phyloP scores from a whole-genome alignment of 2,113 vertebrate species.

The Actenoides hombroni region DNA sequence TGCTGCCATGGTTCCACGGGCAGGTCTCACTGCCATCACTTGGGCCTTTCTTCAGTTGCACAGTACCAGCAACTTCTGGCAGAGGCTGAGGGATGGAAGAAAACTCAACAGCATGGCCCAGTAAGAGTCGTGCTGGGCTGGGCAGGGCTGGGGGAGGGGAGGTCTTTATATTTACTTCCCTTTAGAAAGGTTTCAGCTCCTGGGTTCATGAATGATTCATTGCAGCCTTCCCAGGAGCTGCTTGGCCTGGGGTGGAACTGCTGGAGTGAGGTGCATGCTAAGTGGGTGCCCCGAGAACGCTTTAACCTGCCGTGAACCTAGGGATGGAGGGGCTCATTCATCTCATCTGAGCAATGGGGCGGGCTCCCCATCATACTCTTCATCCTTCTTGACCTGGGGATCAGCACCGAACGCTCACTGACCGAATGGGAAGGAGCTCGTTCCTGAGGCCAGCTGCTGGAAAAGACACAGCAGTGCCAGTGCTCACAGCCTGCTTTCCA shows the following conservation, averaged over 20 bases:
- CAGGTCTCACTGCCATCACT: too few relatives aligned
- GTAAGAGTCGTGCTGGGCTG: rapidly evolving
- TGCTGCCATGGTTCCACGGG: too few relatives aligned
- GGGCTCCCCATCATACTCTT: background rate
- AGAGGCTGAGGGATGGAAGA: background rate
- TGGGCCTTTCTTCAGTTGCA: too few relatives aligned
- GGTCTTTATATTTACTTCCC: background rate
- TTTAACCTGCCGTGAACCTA: background rate
- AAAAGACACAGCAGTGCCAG: background rate
- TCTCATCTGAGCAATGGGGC: rapidly evolving
- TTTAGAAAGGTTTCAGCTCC: background rate
- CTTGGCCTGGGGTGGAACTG: background rate
- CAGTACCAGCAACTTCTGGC: background rate
- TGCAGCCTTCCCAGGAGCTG: background rate
- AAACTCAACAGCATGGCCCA: background rate
- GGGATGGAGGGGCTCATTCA: background rate
- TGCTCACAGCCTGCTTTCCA: background rate
- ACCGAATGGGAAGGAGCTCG: background rate
- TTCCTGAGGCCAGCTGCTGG: background rate
- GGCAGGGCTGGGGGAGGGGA: background rate
- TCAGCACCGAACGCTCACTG: rapidly evolving
- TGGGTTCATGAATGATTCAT: background rate
- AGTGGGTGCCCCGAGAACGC: background rate
- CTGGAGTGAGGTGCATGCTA: background rate
- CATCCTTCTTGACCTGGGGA: background rate